Percentiles rank a stretch among this genome's conserved stretches.
phyloP scores from a whole-genome alignment of 2,888 invertebrate species.

The Rosalia funebris region DNA sequence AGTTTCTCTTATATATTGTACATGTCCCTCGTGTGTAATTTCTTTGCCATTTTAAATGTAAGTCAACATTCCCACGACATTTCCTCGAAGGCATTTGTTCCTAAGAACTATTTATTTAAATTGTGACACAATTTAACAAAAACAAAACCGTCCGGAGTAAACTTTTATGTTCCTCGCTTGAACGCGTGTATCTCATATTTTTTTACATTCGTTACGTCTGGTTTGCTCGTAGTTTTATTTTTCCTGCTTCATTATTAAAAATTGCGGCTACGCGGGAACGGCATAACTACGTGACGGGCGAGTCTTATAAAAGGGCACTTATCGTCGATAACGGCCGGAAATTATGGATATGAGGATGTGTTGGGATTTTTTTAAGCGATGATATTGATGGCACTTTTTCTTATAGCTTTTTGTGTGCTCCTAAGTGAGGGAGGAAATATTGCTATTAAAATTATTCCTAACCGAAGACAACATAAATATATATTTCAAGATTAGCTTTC shows the following conservation, averaged over 20 bases:
- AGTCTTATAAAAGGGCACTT: no score
- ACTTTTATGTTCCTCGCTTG: neutral
- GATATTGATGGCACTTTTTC: no score
- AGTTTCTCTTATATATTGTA: conserved; percentile 38
- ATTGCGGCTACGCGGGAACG: neutral
- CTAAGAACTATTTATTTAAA: conserved; percentile 27
- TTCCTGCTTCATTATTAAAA: neutral
- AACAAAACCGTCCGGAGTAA: conserved; percentile 2
- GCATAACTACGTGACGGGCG: no score
- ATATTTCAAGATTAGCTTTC: no score
- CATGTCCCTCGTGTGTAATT: conserved; percentile 38
- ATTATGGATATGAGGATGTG: no score
- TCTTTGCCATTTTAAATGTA: conserved; percentile 36
- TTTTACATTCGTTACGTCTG: neutral
- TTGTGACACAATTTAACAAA: conserved; percentile 31
- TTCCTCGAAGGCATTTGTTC: conserved; percentile 23
- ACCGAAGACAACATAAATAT: no score
- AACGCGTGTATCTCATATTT: neutral
- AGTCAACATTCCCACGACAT: conserved; percentile 38
- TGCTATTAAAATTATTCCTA: no score
- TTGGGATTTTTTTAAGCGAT: no score
- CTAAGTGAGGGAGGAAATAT: no score
- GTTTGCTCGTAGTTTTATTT: neutral
- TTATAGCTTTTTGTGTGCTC: no score
- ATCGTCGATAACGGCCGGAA: no score